Base-by-base conservation (phyloP, 2,888 invertebrate genomes). In the Torymus tubicola region DNA sequence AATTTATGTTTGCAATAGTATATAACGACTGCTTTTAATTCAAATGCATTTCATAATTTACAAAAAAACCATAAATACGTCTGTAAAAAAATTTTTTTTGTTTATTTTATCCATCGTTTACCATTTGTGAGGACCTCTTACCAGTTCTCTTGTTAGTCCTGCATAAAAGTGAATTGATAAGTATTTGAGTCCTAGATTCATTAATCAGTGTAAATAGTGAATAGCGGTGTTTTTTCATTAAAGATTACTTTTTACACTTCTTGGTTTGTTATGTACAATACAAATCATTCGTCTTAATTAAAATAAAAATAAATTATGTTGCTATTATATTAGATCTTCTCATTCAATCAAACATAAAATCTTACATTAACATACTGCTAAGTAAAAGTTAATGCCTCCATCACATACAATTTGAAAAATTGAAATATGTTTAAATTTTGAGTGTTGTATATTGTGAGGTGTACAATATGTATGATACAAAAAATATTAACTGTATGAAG, bases 121-220 rank as follows among this genome's bases (percentile, higher is more conserved):
- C 69, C 63, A 53, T 61, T 21, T 55, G 52, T 60, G 64, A 72
- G 24, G 24, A 14, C 31, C 24, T 21, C 21, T 2, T 60, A 64
- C 74, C 58, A 42, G 64, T 50, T 63, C 74, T 71, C 50, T 16
- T 65, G 53, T 61, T 61, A 80, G 57, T 60, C 18, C 67, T 71
- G 18, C 12, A 24, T 50, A 64, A 8, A 64, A 60, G 58, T 65
- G 65, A 55, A 69, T 65, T 55, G 13, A 65, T 12, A 70, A 60
- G 16, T 52, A 70, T 53, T 73, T 75, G 50, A 70, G 64, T 76
- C 18, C 63, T 76, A 67, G 75, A 75, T 60, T 52, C 65, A 71
- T 61, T 61, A 65, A 67, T 53, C 31, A 75, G 50, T 80, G 80
- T 76, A 80, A 71, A 80, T 80, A 80, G 71, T 60, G 57, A 63